A percentile compares a stretch with the other conserved stretches of the same genome.
phyloP scores from a whole-genome alignment of 37 sponge, comb jelly and placozoan species.

The Ianthella basta region DNA sequence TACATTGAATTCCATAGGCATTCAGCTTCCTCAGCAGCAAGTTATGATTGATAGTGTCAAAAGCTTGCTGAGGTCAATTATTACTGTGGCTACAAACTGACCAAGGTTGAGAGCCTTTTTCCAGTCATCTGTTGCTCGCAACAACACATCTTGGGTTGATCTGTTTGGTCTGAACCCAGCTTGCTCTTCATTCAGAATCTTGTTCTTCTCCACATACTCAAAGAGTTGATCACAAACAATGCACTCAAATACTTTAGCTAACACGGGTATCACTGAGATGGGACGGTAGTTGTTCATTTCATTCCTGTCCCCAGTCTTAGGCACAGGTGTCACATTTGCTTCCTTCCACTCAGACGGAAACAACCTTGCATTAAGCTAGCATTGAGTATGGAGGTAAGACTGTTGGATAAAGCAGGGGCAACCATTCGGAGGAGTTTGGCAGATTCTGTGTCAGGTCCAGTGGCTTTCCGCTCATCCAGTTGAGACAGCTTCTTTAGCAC shows the following conservation, averaged over 20 bases:
- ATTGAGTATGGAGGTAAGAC: constrained; percentile 17
- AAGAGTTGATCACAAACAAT: constrained; percentile 35
- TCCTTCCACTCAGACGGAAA: constrained; percentile 35
- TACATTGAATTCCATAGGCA: background rate
- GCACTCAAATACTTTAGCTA: constrained; percentile 36
- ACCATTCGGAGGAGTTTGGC: constrained; percentile 10
- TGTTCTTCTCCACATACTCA: constrained; percentile 24
- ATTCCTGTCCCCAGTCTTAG: background rate
- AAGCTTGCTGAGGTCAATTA: constrained; percentile 45
- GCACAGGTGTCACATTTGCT: constrained; percentile 32
- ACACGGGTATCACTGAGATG: constrained; percentile 33
- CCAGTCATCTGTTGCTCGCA: constrained; percentile 32
- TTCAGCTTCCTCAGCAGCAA: too few relatives aligned
- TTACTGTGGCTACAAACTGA: constrained; percentile 22
- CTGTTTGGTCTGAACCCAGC: constrained; percentile 38
- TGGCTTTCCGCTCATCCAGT: constrained; percentile 1
- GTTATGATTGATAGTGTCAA: constrained; percentile 43
- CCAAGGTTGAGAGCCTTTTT: constrained; percentile 30
- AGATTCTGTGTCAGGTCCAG: constrained; percentile 3
- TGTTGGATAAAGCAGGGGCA: background rate
- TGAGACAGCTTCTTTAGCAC: constrained; percentile 15
- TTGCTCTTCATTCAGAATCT: constrained; percentile 18
- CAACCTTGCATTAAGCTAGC: background rate
- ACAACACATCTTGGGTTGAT: constrained; percentile 45
- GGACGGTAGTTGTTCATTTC: constrained; percentile 37